Evolutionary conservation across 2,797 vertebrate species (phyloP).

Genomic region (Typhlichthys subterraneus): DNA sequence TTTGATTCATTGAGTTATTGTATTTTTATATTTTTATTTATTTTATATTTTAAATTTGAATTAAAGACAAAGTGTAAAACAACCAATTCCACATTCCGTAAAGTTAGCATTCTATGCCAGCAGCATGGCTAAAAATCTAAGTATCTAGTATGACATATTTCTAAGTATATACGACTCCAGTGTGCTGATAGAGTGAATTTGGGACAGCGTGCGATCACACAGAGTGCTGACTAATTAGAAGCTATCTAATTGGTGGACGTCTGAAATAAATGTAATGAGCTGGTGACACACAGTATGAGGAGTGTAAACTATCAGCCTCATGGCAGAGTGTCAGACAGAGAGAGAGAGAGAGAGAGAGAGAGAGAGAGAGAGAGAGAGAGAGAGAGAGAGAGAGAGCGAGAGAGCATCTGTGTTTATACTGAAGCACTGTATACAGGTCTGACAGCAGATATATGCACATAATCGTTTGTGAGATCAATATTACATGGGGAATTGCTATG

Average conservation of each 20-base stretch:
- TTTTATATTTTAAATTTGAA: too few species aligned
- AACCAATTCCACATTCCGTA: too few species aligned
- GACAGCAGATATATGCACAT: constrained; percentile 3
- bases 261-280: constrained; percentile 77
- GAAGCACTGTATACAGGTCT: constrained; percentile 41
- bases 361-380: not conserved
- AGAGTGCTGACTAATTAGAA: constrained; percentile 77
- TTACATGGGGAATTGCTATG: constrained; percentile 11
- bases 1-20: too few species aligned
- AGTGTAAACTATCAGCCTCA: constrained; percentile 72
- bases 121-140: too few species aligned
- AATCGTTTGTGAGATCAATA: constrained; percentile 6
- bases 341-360: constrained; percentile 17
- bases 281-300: constrained; percentile 77
- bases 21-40: too few species aligned
- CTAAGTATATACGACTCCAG: constrained; percentile 22
- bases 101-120: too few species aligned
- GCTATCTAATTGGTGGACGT: constrained; percentile 68
- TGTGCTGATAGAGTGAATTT: constrained; percentile 46
- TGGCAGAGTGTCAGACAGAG: constrained; percentile 58
- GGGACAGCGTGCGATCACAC: constrained; percentile 50
- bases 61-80: too few species aligned
- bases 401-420: constrained; percentile 32
- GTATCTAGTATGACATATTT: not conserved
- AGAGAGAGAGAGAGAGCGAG: constrained; percentile 1